A percentile compares a stretch with the other conserved stretches of the same genome.
phyloP scores from a whole-genome alignment of 35 echinoderm and acorn worm species.

The Stichopus chloronotus region DNA sequence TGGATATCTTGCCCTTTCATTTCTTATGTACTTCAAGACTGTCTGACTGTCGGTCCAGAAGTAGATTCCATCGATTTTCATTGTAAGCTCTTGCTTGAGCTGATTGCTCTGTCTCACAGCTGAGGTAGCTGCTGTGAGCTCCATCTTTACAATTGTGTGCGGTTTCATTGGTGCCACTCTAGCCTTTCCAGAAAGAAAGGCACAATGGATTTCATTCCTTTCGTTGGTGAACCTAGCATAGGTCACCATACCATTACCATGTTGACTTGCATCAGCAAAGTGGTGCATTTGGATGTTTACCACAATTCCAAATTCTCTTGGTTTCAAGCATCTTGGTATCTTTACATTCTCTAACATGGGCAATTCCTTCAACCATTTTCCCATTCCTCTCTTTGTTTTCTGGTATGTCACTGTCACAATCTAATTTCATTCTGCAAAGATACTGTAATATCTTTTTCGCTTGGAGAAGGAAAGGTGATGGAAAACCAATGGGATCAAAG shows the following conservation, averaged over 20 bases:
- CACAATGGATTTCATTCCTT: background rate
- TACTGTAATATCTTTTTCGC: too few species aligned
- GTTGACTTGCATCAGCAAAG: slow-evolving; percentile 56
- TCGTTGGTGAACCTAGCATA: background rate
- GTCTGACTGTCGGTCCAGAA: slow-evolving; percentile 78
- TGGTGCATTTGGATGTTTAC: too few species aligned
- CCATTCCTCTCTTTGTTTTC: slow-evolving; percentile 44
- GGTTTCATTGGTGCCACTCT: background rate
- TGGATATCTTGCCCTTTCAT: slow-evolving; percentile 56
- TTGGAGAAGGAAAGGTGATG: too few species aligned
- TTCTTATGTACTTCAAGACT: slow-evolving; percentile 60
- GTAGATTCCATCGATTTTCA: slow-evolving; percentile 27
- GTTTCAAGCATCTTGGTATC: too few species aligned
- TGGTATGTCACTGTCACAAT: slow-evolving; percentile 68
- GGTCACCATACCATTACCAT: background rate
- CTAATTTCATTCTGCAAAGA: slow-evolving; percentile 25
- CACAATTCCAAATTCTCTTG: too few species aligned
- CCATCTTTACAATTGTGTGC: slow-evolving; percentile 44
- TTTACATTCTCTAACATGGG: too few species aligned
- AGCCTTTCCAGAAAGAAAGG: background rate
- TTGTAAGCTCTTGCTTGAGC: slow-evolving; percentile 55
- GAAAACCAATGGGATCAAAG: too few species aligned
- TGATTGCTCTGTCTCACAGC: slow-evolving; percentile 57
- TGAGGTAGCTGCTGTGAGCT: slow-evolving; percentile 54
- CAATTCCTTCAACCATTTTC: slow-evolving; percentile 62